These are phyloP conservation scores for Oophaga pumilio DNA, from an alignment of 2,113 vertebrate genomes.

Conservation along the genomic window DNA sequence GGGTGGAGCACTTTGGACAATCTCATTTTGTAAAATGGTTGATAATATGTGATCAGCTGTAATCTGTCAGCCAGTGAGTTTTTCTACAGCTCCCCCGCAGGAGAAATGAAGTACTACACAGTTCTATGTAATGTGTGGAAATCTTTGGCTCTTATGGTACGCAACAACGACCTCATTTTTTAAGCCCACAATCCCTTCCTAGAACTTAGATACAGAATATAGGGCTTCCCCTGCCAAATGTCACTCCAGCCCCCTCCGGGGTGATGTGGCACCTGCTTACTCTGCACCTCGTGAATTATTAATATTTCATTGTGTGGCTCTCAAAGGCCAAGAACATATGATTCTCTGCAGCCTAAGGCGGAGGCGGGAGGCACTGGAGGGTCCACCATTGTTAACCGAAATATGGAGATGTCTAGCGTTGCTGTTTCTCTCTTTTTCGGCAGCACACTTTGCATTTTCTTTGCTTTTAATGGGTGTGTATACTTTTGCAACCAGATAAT, in stretches of 20 bases:
- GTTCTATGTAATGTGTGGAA: background rate
- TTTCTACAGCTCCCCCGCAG: background rate
- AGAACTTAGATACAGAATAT: too few relatives aligned
- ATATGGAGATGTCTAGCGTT: background rate
- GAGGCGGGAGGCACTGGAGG: background rate
- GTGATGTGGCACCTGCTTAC: background rate
- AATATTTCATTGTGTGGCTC: slow-evolving; percentile 8
- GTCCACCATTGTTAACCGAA: background rate
- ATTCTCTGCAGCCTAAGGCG: background rate
- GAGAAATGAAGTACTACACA: background rate
- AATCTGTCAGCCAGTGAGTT: background rate
- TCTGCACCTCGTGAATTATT: background rate
- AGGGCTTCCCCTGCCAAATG: too few relatives aligned
- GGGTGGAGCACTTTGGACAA: too few relatives aligned
- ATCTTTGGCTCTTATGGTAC: too few relatives aligned
- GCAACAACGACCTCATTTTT: too few relatives aligned
- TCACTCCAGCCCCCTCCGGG: too few relatives aligned
- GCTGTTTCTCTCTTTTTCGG: too few relatives aligned
- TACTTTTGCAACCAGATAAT: too few relatives aligned
- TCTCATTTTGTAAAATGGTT: background rate
- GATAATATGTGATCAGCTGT: background rate
- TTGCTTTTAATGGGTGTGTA: too few relatives aligned
- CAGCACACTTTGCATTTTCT: too few relatives aligned
- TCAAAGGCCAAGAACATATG: background rate
- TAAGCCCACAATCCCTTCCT: too few relatives aligned